Conservation (phyloP, 2,113 vertebrate species). For the Ascaphus truei region DNA sequence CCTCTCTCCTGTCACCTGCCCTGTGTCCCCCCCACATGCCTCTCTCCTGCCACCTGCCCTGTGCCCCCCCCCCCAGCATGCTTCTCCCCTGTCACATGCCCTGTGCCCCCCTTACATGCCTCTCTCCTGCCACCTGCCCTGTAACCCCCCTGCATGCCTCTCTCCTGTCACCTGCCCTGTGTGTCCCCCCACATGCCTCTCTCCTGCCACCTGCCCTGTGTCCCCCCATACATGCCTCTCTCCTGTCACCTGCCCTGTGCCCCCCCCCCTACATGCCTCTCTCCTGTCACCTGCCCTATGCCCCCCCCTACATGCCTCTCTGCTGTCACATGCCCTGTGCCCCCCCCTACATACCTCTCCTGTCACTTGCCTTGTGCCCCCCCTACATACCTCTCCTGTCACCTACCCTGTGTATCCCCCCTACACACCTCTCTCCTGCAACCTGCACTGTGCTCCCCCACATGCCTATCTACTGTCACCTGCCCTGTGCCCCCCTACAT, state of each 20-base stretch:
- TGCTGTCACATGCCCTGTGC: no score
- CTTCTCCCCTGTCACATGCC: constrained; percentile 77
- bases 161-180: neutral
- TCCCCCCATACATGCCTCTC: neutral
- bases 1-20: no score
- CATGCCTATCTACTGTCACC: no score
- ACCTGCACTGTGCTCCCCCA: neutral
- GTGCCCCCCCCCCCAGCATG: no score
- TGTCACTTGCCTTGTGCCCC: neutral
- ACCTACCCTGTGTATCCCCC: neutral
- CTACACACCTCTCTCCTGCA: neutral
- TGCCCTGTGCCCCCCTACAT: neutral
- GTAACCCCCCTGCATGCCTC: neutral
- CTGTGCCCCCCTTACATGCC: neutral
- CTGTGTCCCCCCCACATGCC: no score
- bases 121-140: neutral
- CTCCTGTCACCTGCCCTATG: neutral
- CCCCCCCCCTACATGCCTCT: neutral
- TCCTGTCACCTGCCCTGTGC: neutral
- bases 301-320: neutral
- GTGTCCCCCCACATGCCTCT: neutral
- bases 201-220: neutral
- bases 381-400: neutral
- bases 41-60: no score
- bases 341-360: neutral